Evolutionary conservation across 2,113 vertebrate species (phyloP).

Genomic region (Mus musculus): GRCm39 chr11:12378001-12378500

Average conservation of each 20-base stretch:
- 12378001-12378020: background rate
- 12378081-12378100: background rate
- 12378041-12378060: background rate
- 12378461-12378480: no score
- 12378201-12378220: background rate
- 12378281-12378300: background rate
- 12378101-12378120: fast-evolving
- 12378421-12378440: background rate
- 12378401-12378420: background rate
- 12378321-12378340: background rate
- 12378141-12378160: background rate
- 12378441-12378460: background rate
- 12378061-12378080: fast-evolving
- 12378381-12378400: background rate
- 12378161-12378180: background rate
- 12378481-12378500: background rate
- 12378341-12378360: background rate
- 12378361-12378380: background rate
- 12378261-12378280: background rate
- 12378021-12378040: background rate
- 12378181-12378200: background rate
- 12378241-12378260: background rate
- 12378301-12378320: background rate
- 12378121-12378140: no score
- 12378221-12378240: no score